phyloP scores from a whole-genome alignment of 92 coral and sea anemone genomes.

The Parazoanthus swiftii region DNA sequence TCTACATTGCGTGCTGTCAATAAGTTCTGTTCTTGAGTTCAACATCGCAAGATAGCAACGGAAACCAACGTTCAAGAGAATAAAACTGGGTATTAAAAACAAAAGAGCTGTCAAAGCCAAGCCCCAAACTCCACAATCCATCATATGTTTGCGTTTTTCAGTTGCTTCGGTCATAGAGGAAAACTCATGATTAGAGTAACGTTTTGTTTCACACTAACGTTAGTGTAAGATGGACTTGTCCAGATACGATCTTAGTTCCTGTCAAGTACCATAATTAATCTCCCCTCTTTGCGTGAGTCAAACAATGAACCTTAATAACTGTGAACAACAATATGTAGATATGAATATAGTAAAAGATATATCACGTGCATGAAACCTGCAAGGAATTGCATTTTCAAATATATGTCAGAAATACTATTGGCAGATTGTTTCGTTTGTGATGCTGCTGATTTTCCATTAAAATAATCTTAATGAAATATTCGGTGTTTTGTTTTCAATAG shows the following conservation, averaged over 20 bases:
- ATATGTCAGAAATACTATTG: neutral
- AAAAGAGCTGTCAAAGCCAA: constrained; percentile 4
- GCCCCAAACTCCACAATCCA: constrained; percentile 30
- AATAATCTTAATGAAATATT: neutral
- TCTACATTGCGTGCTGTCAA: neutral
- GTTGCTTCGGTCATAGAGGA: neutral
- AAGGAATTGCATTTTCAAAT: neutral
- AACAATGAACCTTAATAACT: neutral
- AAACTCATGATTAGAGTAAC: neutral
- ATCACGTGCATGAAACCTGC: neutral
- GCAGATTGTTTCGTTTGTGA: neutral
- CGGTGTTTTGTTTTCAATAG: neutral
- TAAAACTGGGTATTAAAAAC: constrained; percentile 29
- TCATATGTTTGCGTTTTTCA: neutral
- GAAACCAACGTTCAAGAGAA: constrained; percentile 34
- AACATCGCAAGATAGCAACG: constrained; percentile 30
- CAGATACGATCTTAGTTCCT: neutral
- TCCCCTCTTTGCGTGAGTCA: neutral
- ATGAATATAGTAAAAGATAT: too few species aligned
- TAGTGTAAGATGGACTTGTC: neutral
- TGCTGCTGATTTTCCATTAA: neutral
- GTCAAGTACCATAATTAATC: neutral
- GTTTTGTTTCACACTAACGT: neutral
- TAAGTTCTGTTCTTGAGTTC: constrained; percentile 20
- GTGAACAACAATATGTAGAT: neutral